These are phyloP conservation scores for Eupeodes corollae DNA, from an alignment of 1,140 invertebrate genomes.

Conservation along the genomic window DNA sequence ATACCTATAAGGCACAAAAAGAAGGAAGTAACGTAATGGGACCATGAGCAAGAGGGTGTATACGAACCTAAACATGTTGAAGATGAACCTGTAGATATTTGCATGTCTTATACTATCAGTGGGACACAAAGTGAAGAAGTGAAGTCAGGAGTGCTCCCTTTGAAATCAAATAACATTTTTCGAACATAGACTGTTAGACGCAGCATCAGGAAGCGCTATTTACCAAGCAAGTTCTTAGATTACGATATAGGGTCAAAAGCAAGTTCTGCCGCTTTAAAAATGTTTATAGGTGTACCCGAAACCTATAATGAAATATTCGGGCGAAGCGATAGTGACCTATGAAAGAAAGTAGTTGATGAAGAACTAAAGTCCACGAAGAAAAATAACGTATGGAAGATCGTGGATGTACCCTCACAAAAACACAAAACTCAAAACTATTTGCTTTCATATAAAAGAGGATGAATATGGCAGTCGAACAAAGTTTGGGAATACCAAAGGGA, in stretches of 20 bases:
- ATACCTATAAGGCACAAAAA: no score
- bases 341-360: constrained; percentile 14
- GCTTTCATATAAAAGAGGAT: no score
- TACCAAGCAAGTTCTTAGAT: not conserved
- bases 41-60: no score
- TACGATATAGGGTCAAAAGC: constrained; percentile 1
- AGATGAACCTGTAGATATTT: constrained; percentile 10
- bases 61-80: no score
- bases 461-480: no score
- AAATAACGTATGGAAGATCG: constrained; percentile 17
- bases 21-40: no score
- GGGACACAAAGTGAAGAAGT: not conserved
- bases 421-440: no score
- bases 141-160: not conserved
- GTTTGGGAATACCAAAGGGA: no score
- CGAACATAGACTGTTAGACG: no score
- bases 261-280: not conserved
- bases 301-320: constrained; percentile 12
- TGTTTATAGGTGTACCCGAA: constrained; percentile 5
- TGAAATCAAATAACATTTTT: no score
- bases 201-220: constrained; percentile 1
- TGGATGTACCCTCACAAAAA: no score
- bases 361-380: constrained; percentile 15
- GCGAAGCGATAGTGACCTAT: constrained; percentile 10
- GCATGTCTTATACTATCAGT: not conserved